Conservation (phyloP, 2,888 invertebrate genomes). For the Emmelina monodactyla region DNA sequence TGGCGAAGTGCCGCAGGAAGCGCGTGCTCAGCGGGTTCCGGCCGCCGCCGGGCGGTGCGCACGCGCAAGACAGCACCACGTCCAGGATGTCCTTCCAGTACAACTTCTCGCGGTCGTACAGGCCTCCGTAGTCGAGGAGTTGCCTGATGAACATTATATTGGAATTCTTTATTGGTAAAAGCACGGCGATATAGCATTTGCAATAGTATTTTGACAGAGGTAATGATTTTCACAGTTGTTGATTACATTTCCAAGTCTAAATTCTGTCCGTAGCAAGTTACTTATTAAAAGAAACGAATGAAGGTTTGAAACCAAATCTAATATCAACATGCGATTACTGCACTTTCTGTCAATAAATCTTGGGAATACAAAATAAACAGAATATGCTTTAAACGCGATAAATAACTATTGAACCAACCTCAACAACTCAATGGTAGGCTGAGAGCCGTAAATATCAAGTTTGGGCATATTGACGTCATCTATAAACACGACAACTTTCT, state of each 20-base stretch:
- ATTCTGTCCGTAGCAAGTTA: too few relatives aligned
- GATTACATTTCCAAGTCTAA: too few relatives aligned
- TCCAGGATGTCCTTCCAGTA: constrained; percentile 90
- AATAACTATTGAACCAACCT: constrained; percentile 61
- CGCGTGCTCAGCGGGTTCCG: constrained; percentile 84
- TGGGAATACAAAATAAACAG: too few relatives aligned
- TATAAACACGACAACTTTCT: constrained; percentile 84
- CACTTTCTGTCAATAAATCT: too few relatives aligned
- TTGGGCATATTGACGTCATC: constrained; percentile 95
- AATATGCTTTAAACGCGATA: too few relatives aligned
- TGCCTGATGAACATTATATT: constrained; percentile 62
- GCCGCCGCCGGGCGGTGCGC: constrained; percentile 92
- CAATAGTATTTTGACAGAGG: too few relatives aligned
- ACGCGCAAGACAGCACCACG: constrained; percentile 82
- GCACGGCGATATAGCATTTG: too few relatives aligned
- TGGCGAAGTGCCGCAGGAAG: constrained; percentile 88
- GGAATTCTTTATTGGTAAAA: too few relatives aligned
- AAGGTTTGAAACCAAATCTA: too few relatives aligned
- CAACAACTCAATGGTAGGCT: constrained; percentile 89
- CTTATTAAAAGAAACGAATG: too few relatives aligned
- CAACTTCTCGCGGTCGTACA: constrained; percentile 87
- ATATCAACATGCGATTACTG: too few relatives aligned
- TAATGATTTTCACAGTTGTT: too few relatives aligned
- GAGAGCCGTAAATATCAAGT: constrained; percentile 86
- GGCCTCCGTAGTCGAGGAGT: constrained; percentile 78